A percentile compares a stretch with the other conserved stretches of the same genome.
Evolutionary conservation across 35 echinoderm and acorn worm genomes (phyloP).

Genomic region (Strongylocentrotus purpuratus): DNA sequence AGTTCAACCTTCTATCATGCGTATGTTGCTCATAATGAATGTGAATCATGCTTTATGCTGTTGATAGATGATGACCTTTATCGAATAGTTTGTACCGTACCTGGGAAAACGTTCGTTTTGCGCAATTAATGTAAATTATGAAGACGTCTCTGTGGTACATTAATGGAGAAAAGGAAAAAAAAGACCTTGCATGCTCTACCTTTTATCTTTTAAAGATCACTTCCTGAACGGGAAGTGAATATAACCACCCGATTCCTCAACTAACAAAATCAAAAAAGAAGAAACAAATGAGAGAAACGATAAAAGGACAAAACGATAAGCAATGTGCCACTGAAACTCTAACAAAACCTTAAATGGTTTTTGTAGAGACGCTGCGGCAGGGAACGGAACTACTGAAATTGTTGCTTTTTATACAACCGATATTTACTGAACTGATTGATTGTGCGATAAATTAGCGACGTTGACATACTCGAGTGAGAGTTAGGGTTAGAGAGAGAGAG

Average conservation of each 20-base stretch:
- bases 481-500: not conserved
- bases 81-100: not conserved
- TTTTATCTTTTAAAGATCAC: not conserved
- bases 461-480: not conserved
- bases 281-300: not conserved
- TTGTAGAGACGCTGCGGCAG: not conserved
- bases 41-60: not conserved
- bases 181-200: not conserved
- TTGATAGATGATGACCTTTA: not conserved
- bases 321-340: not conserved
- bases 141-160: not conserved
- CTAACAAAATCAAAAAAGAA: not conserved
- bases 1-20: too few species aligned
- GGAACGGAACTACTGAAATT: not conserved
- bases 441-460: not conserved
- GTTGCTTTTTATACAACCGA: not conserved
- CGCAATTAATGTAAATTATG: not conserved
- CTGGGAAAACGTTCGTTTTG: not conserved
- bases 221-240: not conserved
- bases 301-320: not conserved
- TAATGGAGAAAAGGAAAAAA: not conserved
- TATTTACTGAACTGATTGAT: not conserved
- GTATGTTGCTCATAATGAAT: not conserved
- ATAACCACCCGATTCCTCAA: not conserved
- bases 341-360: not conserved